A percentile compares a stretch with the other conserved stretches of the same genome.
phyloP scores from a whole-genome alignment of 2,888 invertebrate species.

The Listrodromus nycthemerus region DNA sequence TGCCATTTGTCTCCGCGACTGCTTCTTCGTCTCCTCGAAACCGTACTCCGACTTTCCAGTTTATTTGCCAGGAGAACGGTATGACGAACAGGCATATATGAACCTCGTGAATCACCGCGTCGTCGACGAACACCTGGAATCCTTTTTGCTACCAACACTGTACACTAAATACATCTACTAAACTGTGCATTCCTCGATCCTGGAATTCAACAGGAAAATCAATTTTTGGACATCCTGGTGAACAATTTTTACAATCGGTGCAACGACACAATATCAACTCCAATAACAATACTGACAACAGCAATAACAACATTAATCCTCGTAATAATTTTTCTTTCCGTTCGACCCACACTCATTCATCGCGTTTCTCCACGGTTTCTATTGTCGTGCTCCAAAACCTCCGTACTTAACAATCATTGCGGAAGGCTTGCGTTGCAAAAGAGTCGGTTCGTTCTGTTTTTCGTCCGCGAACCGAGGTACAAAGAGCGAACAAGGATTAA shows the following conservation, averaged over 20 bases:
- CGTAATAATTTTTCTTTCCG: not conserved
- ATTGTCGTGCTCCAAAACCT: not conserved
- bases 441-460: not conserved
- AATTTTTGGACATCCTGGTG: no score
- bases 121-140: not conserved
- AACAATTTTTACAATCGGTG: no score
- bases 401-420: not conserved
- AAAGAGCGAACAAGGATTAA: slow-evolving; percentile 14
- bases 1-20: slow-evolving; percentile 35
- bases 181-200: no score
- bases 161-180: no score
- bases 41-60: not conserved
- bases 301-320: no score
- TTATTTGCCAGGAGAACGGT: not conserved
- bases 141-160: not conserved
- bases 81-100: slow-evolving; percentile 4
- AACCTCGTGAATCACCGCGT: not conserved
- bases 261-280: no score
- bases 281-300: no score
- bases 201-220: no score
- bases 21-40: slow-evolving; percentile 2
- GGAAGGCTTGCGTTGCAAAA: not conserved
- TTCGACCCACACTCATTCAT: not conserved
- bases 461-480: not conserved
- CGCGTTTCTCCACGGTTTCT: not conserved